phyloP scores from a whole-genome alignment of 2,888 invertebrate species.

The Eilema sororculum region DNA sequence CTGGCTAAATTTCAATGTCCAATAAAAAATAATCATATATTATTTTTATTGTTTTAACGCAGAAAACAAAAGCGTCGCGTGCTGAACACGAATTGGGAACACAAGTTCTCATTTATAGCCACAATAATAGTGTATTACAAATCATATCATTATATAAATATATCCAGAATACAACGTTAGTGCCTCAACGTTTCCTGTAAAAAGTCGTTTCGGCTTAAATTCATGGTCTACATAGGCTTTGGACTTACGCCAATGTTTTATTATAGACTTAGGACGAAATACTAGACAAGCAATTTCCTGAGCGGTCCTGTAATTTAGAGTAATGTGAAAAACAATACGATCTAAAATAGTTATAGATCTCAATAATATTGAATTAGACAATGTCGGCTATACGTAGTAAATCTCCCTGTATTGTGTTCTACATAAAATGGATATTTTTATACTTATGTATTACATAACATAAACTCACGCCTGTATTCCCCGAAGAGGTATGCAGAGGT shows the following conservation, averaged over 20 bases:
- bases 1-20: background rate
- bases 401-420: background rate
- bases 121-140: conserved; percentile 10
- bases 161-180: conserved; percentile 24
- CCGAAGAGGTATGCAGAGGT: no score
- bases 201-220: conserved; percentile 24
- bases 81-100: conserved; percentile 4
- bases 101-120: background rate
- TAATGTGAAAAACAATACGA: background rate
- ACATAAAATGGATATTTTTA: no score
- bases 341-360: conserved; percentile 4
- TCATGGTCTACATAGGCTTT: conserved; percentile 28
- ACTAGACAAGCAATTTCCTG: background rate
- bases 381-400: background rate
- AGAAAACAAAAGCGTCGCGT: conserved; percentile 11
- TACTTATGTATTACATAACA: no score
- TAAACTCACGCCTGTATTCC: no score
- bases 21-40: background rate
- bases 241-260: conserved; percentile 42
- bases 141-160: conserved; percentile 16
- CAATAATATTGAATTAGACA: background rate
- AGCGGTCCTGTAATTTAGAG: background rate
- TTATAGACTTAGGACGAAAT: background rate
- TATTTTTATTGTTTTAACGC: conserved; percentile 6
- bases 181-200: conserved; percentile 38